Base-by-base conservation (phyloP, 2,797 vertebrate genomes). In the Sebastes diploproa region DNA sequence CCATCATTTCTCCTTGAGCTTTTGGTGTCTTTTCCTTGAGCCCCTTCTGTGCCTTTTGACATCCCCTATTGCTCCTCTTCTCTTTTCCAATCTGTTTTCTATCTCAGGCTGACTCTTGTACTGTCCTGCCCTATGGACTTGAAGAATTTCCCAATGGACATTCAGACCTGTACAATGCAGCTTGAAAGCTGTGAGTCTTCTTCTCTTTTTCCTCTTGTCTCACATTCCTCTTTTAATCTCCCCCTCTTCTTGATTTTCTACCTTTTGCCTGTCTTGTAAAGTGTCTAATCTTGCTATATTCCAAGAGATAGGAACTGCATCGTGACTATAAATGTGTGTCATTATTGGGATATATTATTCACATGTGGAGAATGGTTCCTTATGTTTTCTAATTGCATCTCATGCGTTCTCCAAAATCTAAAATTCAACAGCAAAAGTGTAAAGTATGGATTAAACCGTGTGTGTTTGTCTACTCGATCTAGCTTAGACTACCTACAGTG, bases 111-210 rank as follows among this genome's bases (percentile, higher is more conserved):
- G 91, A 98, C 97, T 6, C 95, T 98, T 80, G 96, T 95, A 94
- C 94, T 98, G 75, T 98, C 97, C 91, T 98, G 98, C 91, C 97
- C 97, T 70, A 98, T 98, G 97, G 97, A 98, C 90, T 96, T 98
- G 94, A 98, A 98, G 96, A 98, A 98, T 94, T 98, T 98, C 93
- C 98, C 97, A 76, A 98, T 98, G 97, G 98, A 98, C 87, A 97
- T 97, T 93, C 97, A 98, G 94, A 98, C 97, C 1, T 98, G 97
- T 91, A 97, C 96, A 13, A 98, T 98, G 97, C 97, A 98, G 94
- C 95, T 98, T 88, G 98, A 98, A 93, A 98, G 98, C 92, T 98
- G 98, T 98, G 95, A 97, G 98, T 97, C 80, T 89, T 77, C 69
- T 72, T 81, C 88, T 87, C 58, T 68, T 88, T 80, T 80, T 90